Evolutionary conservation across 1,140 invertebrate genomes (phyloP), one percentile per base, ranked within the genome.

Genomic region (Sinella curviseta): DNA sequence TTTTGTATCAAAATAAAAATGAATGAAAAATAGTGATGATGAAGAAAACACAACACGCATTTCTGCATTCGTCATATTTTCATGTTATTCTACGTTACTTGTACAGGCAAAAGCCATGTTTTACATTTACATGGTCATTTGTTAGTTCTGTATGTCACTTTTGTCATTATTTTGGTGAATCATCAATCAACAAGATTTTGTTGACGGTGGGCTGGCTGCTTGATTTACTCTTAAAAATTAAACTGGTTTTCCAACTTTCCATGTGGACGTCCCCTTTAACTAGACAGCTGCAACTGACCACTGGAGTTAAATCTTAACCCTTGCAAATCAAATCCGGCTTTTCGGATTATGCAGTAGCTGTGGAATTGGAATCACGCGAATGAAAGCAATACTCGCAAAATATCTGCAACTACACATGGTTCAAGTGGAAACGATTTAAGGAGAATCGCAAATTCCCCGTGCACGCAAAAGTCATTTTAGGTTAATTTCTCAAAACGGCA

Each of bases 201-300:
- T 26, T n/a, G 57, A 60, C 12, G 12, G 24, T 48, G 8, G 20
- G 39, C 20, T 48, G 20, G 39, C 20, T 20, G 39, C 39, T 12
- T 8, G 24, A 60, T 60, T 12, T 60, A n/a, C 24, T 16, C 24
- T 8, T 8, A 20, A 48, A 48, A 48, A 48, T 60, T 26, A 60
- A 60, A 60, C 57, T 60, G 57, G 57, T 60, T 60, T 60, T 60
- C 24, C 57, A 60, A 48, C 39, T 48, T 48, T 48, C 39, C 39
- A 8, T 48, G n/a, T n/a, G n/a, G n/a, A n/a, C n/a, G n/a, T n/a
- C n/a, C n/a, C n/a, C n/a, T n/a, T n/a, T n/a, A n/a, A n/a, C n/a
- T n/a, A n/a, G n/a, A n/a, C n/a, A n/a, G n/a, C n/a, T 48, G 39
- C 4, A 48, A 48, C 39, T 8, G 39, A n/a, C n/a, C n/a, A n/a